A percentile compares a stretch with the other conserved stretches of the same genome.
Evolutionary conservation across 1,140 invertebrate genomes (phyloP).

Genomic region (Ectropis grisescens): DNA sequence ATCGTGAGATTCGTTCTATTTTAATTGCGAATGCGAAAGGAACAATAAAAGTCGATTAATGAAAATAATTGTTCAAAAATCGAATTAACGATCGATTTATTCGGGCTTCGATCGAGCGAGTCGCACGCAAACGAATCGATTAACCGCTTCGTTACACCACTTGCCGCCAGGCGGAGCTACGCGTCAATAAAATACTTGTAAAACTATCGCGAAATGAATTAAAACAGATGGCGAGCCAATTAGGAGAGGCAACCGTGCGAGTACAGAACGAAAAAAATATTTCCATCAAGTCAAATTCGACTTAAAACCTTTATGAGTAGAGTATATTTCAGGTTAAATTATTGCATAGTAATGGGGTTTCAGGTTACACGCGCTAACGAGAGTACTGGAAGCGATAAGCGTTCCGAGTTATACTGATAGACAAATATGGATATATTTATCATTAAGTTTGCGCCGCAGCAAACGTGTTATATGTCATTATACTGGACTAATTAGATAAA

Average conservation of each 20-base stretch:
- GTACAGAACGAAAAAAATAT: conserved; percentile 55
- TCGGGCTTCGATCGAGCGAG: conserved; percentile 39
- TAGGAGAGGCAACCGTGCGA: conserved; percentile 66
- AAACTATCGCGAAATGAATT: conserved; percentile 69
- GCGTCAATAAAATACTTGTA: conserved; percentile 67
- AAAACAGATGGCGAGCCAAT: conserved; percentile 66
- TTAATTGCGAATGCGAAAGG: no score
- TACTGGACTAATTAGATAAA: conserved; percentile 41
- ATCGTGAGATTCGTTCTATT: conserved; percentile 3
- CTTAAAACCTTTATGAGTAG: conserved; percentile 19
- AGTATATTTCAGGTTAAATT: no score
- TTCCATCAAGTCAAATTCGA: conserved; percentile 24
- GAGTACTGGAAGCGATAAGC: conserved; percentile 45
- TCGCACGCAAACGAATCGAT: conserved; percentile 59
- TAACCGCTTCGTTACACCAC: conserved; percentile 49
- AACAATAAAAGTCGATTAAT: no score
- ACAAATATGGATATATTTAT: conserved; percentile 68
- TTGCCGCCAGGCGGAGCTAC: conserved; percentile 54
- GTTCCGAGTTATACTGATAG: conserved; percentile 58
- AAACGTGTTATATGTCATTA: conserved; percentile 44
- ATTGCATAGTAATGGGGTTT: conserved; percentile 47
- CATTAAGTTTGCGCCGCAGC: conserved; percentile 45
- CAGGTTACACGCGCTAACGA: conserved; percentile 58
- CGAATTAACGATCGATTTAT: conserved; percentile 22
- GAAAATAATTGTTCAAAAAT: no score